These are phyloP conservation scores for Syrrhaptes paradoxus DNA, from an alignment of 2,113 vertebrate genomes.

Conservation along the genomic window DNA sequence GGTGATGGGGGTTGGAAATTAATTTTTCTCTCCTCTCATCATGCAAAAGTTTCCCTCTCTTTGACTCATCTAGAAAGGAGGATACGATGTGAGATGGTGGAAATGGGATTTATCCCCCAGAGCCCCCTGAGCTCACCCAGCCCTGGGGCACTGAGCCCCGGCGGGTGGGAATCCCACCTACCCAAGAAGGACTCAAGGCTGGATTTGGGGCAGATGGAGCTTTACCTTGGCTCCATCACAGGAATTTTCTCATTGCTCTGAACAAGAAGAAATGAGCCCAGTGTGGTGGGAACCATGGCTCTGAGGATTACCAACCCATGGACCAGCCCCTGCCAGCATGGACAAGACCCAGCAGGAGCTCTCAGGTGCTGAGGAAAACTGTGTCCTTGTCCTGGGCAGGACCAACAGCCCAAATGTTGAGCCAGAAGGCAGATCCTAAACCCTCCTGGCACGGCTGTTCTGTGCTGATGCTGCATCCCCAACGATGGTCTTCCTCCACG, in stretches of 20 bases:
- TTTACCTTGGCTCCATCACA: background rate
- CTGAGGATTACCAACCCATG: fast-evolving
- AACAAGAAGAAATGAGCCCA: background rate
- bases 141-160: background rate
- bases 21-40: background rate
- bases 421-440: background rate
- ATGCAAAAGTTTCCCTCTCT: too few relatives aligned
- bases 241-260: background rate
- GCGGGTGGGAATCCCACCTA: background rate
- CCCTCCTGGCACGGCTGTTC: background rate
- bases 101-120: background rate
- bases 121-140: background rate
- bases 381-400: fast-evolving
- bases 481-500: background rate
- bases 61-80: fast-evolving
- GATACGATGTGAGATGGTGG: background rate
- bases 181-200: background rate
- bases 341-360: background rate
- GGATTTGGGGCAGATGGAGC: fast-evolving
- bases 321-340: background rate
- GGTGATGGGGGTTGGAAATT: fast-evolving
- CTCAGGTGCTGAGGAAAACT: fast-evolving
- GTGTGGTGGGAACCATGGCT: fast-evolving
- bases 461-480: background rate
- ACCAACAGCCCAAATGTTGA: background rate